A percentile compares a stretch with the other conserved stretches of the same genome.
Evolutionary conservation across 2,888 invertebrate species (phyloP).

Genomic region (Eristalis intricaria): DNA sequence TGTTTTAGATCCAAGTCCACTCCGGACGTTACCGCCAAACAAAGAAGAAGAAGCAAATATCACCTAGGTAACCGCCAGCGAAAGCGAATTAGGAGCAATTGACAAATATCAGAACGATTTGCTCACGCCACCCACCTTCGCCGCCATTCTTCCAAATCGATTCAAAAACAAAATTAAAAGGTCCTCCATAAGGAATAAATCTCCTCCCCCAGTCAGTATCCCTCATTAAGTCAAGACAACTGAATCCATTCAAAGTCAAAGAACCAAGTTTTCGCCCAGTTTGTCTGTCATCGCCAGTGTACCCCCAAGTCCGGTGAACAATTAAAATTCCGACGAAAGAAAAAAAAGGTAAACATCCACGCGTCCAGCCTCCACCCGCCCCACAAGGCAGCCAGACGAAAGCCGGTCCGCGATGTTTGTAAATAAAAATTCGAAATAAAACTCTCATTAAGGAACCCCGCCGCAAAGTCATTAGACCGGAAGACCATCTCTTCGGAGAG

Average conservation of each 20-base stretch:
- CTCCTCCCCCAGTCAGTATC: neutral
- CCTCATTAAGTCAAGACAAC: neutral
- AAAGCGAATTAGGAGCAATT: no score
- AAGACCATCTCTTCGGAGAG: slow-evolving; percentile 57
- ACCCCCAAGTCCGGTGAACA: neutral
- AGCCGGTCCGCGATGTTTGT: slow-evolving; percentile 15
- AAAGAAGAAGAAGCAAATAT: no score
- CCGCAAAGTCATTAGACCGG: slow-evolving; percentile 66
- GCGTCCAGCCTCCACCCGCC: neutral
- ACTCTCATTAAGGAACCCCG: slow-evolving; percentile 64
- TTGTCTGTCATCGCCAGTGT: neutral
- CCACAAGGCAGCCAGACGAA: slow-evolving; percentile 8
- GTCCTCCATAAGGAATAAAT: neutral
- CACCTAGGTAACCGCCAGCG: no score
- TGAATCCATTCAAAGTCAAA: neutral
- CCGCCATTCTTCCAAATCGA: no score
- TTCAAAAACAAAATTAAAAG: no score
- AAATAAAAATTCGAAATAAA: slow-evolving; percentile 63
- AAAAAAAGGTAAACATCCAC: neutral
- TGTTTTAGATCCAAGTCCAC: no score
- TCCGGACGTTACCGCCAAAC: no score
- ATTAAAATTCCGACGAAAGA: slow-evolving; percentile 35
- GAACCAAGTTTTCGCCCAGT: neutral
- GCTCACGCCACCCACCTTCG: no score
- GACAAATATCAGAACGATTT: no score